These are phyloP conservation scores for Scortum barcoo DNA, from an alignment of 2,113 vertebrate genomes.

Conservation along the genomic window DNA sequence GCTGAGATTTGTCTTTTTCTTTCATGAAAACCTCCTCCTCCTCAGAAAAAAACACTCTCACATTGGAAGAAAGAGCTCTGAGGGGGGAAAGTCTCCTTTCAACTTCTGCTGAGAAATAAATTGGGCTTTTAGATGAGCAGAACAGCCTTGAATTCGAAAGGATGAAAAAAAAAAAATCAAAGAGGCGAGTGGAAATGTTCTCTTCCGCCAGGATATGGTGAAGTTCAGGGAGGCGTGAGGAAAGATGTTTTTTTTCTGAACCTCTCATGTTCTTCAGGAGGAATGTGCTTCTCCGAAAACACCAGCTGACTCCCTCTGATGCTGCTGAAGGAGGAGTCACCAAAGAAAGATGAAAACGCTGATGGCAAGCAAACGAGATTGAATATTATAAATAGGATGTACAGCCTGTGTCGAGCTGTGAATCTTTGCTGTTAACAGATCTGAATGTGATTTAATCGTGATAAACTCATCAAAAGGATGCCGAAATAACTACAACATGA, in stretches of 20 bases:
- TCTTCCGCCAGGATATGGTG: slow-evolving; percentile 43
- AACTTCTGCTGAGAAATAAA: slow-evolving; percentile 71
- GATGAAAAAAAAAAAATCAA: slow-evolving; percentile 47
- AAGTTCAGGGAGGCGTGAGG: slow-evolving; percentile 15
- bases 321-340: not conserved
- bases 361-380: no score
- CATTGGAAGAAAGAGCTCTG: slow-evolving; percentile 14
- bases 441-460: no score
- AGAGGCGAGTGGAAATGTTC: slow-evolving; percentile 52
- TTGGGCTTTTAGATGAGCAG: slow-evolving; percentile 55
- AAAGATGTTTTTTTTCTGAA: not conserved
- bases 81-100: slow-evolving; percentile 51
- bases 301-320: not conserved
- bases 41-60: not conserved
- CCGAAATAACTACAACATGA: no score
- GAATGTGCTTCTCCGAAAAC: slow-evolving; percentile 4
- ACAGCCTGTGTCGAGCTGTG: no score
- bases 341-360: not conserved
- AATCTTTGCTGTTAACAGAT: no score
- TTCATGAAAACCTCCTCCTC: slow-evolving; percentile 38
- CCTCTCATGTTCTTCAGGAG: not conserved
- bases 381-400: no score
- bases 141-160: slow-evolving; percentile 57
- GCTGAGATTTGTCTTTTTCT: slow-evolving; percentile 49
- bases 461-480: no score